Evolutionary conservation across 2,113 vertebrate species (phyloP).

Genomic region (Nothoprocta pentlandii): DNA sequence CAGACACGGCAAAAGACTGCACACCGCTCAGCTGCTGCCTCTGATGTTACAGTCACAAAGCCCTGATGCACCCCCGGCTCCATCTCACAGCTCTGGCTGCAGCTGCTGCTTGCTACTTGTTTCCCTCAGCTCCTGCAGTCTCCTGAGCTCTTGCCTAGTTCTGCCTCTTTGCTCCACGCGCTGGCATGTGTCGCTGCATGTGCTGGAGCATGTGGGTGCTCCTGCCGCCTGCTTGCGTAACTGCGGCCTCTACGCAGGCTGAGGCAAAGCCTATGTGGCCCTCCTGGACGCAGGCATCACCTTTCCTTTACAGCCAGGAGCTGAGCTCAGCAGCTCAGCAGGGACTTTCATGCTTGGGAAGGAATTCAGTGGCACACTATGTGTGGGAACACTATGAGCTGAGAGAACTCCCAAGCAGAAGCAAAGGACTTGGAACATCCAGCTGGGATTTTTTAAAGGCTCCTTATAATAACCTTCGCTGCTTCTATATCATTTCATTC

Average conservation of each 20-base stretch:
- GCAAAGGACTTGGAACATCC: not conserved
- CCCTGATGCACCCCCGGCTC: not conserved
- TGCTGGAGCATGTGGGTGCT: rapidly evolving
- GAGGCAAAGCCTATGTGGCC: not conserved
- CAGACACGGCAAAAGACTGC: not conserved
- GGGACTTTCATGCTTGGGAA: not conserved
- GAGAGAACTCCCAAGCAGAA: not conserved
- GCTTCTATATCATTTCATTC: not conserved
- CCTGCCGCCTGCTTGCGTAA: not conserved
- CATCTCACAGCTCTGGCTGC: not conserved
- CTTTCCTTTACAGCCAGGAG: not conserved
- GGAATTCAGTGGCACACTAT: not conserved
- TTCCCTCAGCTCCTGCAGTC: not conserved
- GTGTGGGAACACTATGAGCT: not conserved
- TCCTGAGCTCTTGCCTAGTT: not conserved
- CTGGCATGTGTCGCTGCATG: rapidly evolving
- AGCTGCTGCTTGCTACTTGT: not conserved
- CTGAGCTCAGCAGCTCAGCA: not conserved
- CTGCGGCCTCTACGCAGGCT: not conserved
- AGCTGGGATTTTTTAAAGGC: not conserved
- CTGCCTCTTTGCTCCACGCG: not conserved
- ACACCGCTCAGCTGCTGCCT: not conserved
- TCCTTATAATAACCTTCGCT: not conserved
- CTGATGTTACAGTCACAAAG: not conserved
- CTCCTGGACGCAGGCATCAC: not conserved